phyloP scores from a whole-genome alignment of 2,888 invertebrate species.

The Spatulosminthurus flaviceps region DNA sequence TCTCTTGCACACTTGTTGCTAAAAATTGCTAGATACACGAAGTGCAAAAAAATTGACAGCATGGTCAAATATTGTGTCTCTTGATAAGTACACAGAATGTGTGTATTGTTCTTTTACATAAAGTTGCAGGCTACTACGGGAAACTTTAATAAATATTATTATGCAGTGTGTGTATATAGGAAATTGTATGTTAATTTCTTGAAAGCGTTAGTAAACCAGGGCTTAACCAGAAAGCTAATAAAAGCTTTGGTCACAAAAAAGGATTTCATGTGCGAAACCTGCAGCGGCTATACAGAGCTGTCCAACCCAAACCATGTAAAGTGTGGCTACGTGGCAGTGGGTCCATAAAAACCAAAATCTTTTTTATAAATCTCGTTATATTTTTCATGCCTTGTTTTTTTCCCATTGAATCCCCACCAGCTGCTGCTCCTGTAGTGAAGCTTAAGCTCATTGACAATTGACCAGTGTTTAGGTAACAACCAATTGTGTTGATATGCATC shows the following conservation, averaged over 20 bases:
- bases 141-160: no score
- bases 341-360: conserved; percentile 8
- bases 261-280: neutral
- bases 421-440: neutral
- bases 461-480: conserved; percentile 14
- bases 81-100: no score
- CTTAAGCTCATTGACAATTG: neutral
- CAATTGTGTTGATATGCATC: neutral
- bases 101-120: no score
- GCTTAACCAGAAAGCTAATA: neutral
- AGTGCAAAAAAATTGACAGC: no score
- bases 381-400: neutral
- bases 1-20: no score
- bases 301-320: neutral
- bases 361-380: no score
- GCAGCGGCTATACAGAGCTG: no score
- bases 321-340: neutral
- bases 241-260: neutral
- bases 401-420: neutral
- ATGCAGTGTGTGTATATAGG: no score
- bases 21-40: no score
- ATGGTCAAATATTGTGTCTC: no score
- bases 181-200: neutral
- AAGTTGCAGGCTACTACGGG: no score
- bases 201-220: neutral